phyloP scores from a whole-genome alignment of 2,113 vertebrate genomes.

The Promerops cafer region DNA sequence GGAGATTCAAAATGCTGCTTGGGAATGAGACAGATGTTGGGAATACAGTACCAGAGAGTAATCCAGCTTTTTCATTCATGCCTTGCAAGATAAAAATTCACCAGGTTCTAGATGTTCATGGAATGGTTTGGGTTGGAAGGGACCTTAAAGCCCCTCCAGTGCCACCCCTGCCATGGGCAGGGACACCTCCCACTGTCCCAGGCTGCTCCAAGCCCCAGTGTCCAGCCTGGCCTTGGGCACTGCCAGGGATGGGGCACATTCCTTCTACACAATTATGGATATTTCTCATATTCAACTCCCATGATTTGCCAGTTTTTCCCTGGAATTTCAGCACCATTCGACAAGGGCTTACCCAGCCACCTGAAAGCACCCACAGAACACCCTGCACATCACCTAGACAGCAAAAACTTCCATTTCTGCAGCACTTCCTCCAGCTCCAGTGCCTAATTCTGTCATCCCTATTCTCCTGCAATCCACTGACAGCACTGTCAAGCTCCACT shows the following conservation, averaged over 20 bases:
- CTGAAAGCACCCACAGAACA: not conserved
- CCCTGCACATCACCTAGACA: not conserved
- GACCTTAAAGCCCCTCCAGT: not conserved
- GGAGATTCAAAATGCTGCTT: not conserved
- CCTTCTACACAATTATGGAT: fast-evolving
- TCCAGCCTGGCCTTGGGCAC: not conserved
- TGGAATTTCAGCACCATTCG: not conserved
- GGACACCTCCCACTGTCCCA: not conserved
- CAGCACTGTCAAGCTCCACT: not conserved
- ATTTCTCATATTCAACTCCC: not conserved
- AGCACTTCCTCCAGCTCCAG: not conserved
- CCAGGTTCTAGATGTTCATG: not conserved
- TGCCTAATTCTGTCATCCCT: not conserved
- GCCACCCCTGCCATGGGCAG: fast-evolving
- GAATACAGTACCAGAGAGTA: fast-evolving
- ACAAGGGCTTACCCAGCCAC: not conserved
- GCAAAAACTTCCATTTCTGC: not conserved
- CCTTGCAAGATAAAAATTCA: fast-evolving
- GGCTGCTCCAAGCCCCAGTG: fast-evolving
- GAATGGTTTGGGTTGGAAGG: not conserved
- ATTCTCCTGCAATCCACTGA: not conserved
- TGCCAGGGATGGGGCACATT: not conserved
- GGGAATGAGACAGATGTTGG: not conserved
- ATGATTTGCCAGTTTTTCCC: not conserved
- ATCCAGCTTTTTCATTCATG: not conserved